A percentile compares a stretch with the other conserved stretches of the same genome.
phyloP scores from a whole-genome alignment of 2,113 vertebrate species.

The Sinocyclocheilus grahami region DNA sequence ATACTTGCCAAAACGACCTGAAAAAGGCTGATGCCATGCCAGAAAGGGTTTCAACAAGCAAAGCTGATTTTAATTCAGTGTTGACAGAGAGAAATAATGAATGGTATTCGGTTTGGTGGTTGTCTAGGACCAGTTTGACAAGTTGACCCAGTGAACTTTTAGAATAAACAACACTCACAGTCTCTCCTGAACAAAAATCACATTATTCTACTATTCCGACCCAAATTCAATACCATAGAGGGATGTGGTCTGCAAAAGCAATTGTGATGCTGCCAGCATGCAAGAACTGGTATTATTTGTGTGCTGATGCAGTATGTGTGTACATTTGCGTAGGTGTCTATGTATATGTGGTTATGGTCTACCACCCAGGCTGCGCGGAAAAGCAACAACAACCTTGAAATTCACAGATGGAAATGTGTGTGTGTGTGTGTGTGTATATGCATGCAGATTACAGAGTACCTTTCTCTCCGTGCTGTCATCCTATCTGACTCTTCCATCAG shows the following conservation, averaged over 20 bases:
- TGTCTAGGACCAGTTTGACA: conserved; percentile 39
- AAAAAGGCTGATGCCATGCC: neutral
- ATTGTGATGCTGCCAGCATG: neutral
- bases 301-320: conserved; percentile 18
- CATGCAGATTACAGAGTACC: conserved; percentile 16
- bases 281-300: neutral
- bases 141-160: conserved; percentile 29
- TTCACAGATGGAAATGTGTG: conserved; percentile 29
- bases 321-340: conserved; percentile 11
- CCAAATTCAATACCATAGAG: conserved; percentile 19
- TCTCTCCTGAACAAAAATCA: conserved; percentile 32
- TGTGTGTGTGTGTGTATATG: conserved; percentile 28
- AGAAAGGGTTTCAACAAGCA: neutral
- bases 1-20: neutral
- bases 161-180: conserved; percentile 46
- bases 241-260: conserved; percentile 33
- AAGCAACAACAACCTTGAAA: conserved; percentile 39
- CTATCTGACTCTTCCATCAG: conserved; percentile 13
- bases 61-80: conserved; percentile 16
- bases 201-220: conserved; percentile 31
- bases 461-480: conserved; percentile 15
- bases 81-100: conserved; percentile 21
- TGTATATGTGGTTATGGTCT: conserved; percentile 37
- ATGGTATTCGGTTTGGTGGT: conserved; percentile 12
- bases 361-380: conserved; percentile 43